Evolutionary conservation across 1,140 invertebrate genomes (phyloP).

Genomic region (Drosophila biarmipes): DNA sequence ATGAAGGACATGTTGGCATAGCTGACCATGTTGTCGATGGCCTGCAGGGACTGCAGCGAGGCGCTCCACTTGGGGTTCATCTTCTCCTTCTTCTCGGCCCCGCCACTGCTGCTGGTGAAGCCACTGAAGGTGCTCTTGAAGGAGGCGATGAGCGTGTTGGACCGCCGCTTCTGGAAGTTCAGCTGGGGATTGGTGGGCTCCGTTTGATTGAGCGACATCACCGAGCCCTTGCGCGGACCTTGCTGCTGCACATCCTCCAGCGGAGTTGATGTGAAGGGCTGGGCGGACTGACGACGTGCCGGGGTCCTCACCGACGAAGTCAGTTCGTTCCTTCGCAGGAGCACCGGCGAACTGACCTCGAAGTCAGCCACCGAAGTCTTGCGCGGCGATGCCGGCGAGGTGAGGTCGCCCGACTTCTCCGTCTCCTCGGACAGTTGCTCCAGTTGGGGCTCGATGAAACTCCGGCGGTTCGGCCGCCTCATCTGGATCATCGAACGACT

Average conservation of each 20-base stretch:
- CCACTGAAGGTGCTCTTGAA: slow-evolving; percentile 68
- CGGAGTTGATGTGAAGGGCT: slow-evolving; percentile 61
- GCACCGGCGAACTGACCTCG: slow-evolving; percentile 30
- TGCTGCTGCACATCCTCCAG: slow-evolving; percentile 37
- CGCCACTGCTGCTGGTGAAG: slow-evolving; percentile 24
- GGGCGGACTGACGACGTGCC: slow-evolving; percentile 52
- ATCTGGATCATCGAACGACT: slow-evolving; percentile 82
- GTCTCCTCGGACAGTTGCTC: slow-evolving; percentile 80
- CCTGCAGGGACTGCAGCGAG: slow-evolving; percentile 80
- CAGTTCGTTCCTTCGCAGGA: slow-evolving; percentile 43
- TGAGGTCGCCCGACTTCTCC: slow-evolving; percentile 66
- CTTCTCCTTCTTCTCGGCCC: slow-evolving; percentile 71
- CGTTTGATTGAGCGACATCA: slow-evolving; percentile 44
- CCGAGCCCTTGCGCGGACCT: slow-evolving; percentile 51
- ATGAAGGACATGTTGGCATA: slow-evolving; percentile 84
- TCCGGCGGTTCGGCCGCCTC: slow-evolving; percentile 71
- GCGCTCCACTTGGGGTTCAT: slow-evolving; percentile 83
- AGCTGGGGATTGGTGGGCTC: slow-evolving; percentile 60
- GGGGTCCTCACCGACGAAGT: slow-evolving; percentile 49
- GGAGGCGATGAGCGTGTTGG: slow-evolving; percentile 71
- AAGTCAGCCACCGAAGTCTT: slow-evolving; percentile 70
- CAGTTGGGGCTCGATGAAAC: slow-evolving; percentile 78
- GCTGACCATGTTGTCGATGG: slow-evolving; percentile 84
- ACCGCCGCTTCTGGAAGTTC: slow-evolving; percentile 76
- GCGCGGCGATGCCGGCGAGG: slow-evolving; percentile 68